Evolutionary conservation across 2,888 invertebrate genomes (phyloP).

Genomic region (Corythucha ciliata): DNA sequence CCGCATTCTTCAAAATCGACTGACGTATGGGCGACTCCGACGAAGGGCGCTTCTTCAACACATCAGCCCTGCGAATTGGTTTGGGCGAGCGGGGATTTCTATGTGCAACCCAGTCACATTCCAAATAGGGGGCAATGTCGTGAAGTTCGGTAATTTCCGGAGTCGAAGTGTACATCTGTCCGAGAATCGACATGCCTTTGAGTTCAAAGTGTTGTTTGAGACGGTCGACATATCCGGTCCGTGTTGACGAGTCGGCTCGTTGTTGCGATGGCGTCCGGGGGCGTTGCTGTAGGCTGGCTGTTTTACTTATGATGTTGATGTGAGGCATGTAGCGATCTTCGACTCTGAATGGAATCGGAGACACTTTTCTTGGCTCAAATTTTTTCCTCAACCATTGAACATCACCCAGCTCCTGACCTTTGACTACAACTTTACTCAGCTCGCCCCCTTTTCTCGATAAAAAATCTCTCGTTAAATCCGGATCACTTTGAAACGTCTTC

Average conservation of each 20-base stretch:
- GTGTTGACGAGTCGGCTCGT: conserved; percentile 25
- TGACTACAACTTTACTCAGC: conserved; percentile 44
- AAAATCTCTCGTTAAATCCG: conserved; percentile 57
- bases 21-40: conserved; percentile 42
- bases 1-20: conserved; percentile 40
- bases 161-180: conserved; percentile 70
- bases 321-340: conserved; percentile 76
- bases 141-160: conserved; percentile 67
- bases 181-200: conserved; percentile 53
- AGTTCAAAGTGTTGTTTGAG: conserved; percentile 61
- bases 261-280: conserved; percentile 29
- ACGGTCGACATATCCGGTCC: conserved; percentile 59
- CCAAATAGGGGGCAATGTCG: conserved; percentile 67
- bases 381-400: conserved; percentile 53
- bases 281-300: conserved; percentile 52
- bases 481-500: conserved; percentile 65
- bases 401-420: conserved; percentile 48
- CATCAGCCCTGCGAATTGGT: conserved; percentile 39
- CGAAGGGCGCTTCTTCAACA: conserved; percentile 32
- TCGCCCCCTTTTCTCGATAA: conserved; percentile 44
- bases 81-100: conserved; percentile 46
- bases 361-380: conserved; percentile 50
- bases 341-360: conserved; percentile 51
- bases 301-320: conserved; percentile 81
- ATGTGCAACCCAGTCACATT: conserved; percentile 73